These are phyloP conservation scores for Gymnarchus niloticus DNA, from an alignment of 2,113 vertebrate species.

Conservation along the genomic window DNA sequence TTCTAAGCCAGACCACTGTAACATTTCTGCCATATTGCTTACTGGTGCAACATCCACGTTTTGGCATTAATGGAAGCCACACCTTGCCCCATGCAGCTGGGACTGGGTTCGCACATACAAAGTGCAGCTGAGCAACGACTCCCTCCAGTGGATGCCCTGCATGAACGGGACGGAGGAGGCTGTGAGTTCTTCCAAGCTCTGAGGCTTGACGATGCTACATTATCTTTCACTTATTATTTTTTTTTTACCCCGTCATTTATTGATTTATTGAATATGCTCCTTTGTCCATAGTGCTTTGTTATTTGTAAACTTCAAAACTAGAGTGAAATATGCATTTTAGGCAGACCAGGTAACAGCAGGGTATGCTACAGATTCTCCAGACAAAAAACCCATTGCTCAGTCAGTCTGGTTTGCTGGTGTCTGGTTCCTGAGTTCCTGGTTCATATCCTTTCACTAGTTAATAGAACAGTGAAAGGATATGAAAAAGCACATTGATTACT, in stretches of 20 bases:
- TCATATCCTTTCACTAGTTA: too few relatives aligned
- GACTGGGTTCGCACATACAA: slow-evolving; percentile 87
- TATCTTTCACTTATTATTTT: neutral
- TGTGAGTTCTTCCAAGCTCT: slow-evolving; percentile 50
- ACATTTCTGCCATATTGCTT: neutral
- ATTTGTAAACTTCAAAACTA: neutral
- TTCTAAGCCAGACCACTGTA: neutral
- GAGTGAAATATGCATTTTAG: neutral
- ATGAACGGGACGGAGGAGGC: slow-evolving; percentile 72
- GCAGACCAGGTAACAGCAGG: neutral
- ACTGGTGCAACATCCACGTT: neutral
- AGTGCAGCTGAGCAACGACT: slow-evolving; percentile 91
- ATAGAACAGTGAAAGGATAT: neutral
- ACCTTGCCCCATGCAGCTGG: slow-evolving; percentile 52
- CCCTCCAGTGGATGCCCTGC: slow-evolving; percentile 66
- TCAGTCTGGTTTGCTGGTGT: neutral
- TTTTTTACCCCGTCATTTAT: neutral
- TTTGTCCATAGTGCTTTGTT: neutral
- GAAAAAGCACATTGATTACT: too few relatives aligned
- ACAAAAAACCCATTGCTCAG: neutral
- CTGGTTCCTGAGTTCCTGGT: neutral
- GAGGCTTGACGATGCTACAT: neutral
- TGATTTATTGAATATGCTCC: neutral
- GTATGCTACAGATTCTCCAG: neutral
- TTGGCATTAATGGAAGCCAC: neutral